Evolutionary conservation across 2,113 vertebrate genomes (phyloP).

Genomic region (Lamprotornis superbus): DNA sequence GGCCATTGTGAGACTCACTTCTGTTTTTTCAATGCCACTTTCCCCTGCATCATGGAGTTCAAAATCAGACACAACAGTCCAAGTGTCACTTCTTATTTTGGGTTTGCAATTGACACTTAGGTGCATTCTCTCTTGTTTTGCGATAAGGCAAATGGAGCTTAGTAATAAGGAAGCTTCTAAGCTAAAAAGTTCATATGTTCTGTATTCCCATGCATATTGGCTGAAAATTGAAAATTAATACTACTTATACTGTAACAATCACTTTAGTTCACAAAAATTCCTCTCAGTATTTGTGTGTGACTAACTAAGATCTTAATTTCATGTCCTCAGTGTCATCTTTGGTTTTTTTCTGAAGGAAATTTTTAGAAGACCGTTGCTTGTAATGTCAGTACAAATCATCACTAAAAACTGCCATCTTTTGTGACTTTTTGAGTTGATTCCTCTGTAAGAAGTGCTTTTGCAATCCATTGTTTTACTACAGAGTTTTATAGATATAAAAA

Average conservation of each 20-base stretch:
- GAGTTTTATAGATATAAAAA: neutral
- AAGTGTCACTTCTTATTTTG: neutral
- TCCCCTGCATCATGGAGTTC: neutral
- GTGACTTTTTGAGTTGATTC: neutral
- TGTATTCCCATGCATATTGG: accelerated
- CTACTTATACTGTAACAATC: neutral
- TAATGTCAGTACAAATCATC: neutral
- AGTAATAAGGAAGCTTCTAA: neutral
- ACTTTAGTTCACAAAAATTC: neutral
- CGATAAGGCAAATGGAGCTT: neutral
- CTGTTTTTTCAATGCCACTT: neutral
- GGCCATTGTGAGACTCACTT: neutral
- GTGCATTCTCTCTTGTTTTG: neutral
- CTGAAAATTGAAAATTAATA: neutral
- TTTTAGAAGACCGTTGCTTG: neutral
- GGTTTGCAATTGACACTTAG: neutral
- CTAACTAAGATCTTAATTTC: neutral
- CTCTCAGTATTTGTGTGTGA: neutral
- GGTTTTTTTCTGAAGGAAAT: neutral
- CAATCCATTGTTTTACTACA: neutral
- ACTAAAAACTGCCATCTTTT: neutral
- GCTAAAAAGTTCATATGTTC: neutral
- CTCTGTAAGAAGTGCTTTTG: neutral
- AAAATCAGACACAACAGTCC: neutral
- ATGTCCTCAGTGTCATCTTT: neutral